Base-by-base conservation (phyloP, 1,140 invertebrate genomes). In the Drepana arcuata region DNA sequence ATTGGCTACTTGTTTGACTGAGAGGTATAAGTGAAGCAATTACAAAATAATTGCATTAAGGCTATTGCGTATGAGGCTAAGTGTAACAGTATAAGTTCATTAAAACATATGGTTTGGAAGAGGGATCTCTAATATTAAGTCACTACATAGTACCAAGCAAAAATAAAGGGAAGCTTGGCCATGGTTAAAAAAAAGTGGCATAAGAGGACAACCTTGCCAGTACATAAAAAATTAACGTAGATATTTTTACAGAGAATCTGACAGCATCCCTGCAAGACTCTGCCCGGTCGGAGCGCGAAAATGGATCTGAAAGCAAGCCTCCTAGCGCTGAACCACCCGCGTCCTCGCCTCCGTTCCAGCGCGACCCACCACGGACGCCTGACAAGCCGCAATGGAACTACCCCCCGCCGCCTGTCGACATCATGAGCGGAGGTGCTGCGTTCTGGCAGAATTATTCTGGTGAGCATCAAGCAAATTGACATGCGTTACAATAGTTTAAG, bases 361-460 rank as follows among this genome's bases (percentile, higher is more conserved):
- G 73, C 9, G 75, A 79, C n/a, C 47, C 85, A 62, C 61, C 86
- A 56, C 70, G 83, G 65, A 54, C 84, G 53, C 75, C 88, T 41
- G 83, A 87, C 73, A 88, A 87, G 47, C 73, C 71, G 1, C 86
- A 86, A 15, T 92, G 91, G 91, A 89, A 87, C 52, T 91, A 91
- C 77, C 86, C 86, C 21, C 87, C 89, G n/a, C 90, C 90, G 33
- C 86, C 92, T 21, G 88, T 90, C 47, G 88, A 90, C 64, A 87
- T 92, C 56, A 91, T 92, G 82, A 89, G 87, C 53, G 90, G 88
- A 36, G 90, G 91, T 1, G 91, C 92, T 12, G 90, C 90, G 16
- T 94, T 94, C 75, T 94, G 92, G 92, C 92, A 93, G 75, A 94
- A 93, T 72, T 93, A 94, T 80, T 93, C 92, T 69, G 92, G 92